A percentile compares a stretch with the other conserved stretches of the same genome.
These are phyloP conservation scores for Acestrorhynchus altus DNA, from an alignment of 2,797 vertebrate genomes.

Conservation along the genomic window DNA sequence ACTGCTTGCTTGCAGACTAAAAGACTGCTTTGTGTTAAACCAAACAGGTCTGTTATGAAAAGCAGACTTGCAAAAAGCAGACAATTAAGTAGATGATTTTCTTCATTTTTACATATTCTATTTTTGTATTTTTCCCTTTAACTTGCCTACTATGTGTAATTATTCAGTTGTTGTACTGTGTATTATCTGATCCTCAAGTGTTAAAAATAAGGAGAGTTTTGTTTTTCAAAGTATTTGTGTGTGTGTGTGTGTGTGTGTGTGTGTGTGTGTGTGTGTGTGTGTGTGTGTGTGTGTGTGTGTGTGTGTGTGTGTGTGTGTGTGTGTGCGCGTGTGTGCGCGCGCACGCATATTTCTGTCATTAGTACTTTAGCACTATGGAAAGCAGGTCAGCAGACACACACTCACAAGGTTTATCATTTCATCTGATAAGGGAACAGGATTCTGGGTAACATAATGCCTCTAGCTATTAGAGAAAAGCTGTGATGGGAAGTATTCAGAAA, in stretches of 20 bases:
- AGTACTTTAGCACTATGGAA: slow-evolving; percentile 12
- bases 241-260: not conserved
- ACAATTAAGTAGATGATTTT: not conserved
- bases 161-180: slow-evolving; percentile 26
- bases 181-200: slow-evolving; percentile 12
- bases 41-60: slow-evolving; percentile 23
- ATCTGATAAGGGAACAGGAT: not conserved
- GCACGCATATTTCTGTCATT: not conserved
- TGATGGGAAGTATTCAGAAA: not conserved
- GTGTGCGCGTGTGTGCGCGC: too few species aligned
- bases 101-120: slow-evolving; percentile 31
- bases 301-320: not conserved
- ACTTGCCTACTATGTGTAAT: slow-evolving; percentile 4
- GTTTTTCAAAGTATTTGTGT: not conserved
- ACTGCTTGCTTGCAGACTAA: slow-evolving; percentile 2
- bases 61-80: slow-evolving; percentile 1
- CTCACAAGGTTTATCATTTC: slow-evolving; percentile 13
- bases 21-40: slow-evolving; percentile 6
- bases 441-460: not conserved
- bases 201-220: slow-evolving; percentile 1
- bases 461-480: not conserved
- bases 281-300: not conserved
- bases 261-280: not conserved
- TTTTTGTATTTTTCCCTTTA: slow-evolving; percentile 53
- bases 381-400: not conserved